These are phyloP conservation scores for Plagodis dolabraria DNA, from an alignment of 2,888 invertebrate species.

Conservation along the genomic window DNA sequence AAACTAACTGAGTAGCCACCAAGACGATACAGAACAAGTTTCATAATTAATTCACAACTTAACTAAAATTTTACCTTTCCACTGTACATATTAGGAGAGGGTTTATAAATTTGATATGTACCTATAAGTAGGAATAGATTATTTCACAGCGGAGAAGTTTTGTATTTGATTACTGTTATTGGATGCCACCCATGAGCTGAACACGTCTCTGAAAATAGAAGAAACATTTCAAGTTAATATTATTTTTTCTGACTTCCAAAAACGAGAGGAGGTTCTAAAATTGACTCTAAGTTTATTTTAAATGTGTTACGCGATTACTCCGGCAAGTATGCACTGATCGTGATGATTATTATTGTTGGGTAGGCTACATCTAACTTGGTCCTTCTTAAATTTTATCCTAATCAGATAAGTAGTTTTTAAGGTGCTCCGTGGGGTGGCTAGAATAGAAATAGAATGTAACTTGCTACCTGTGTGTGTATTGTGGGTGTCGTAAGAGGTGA, in stretches of 20 bases:
- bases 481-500: too few species aligned
- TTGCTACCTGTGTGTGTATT: too few species aligned
- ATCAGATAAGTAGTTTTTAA: too few species aligned
- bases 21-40: conserved; percentile 6
- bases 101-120: conserved; percentile 62
- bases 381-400: too few species aligned
- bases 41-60: conserved; percentile 13
- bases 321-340: too few species aligned
- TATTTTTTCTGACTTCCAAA: background rate
- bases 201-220: conserved; percentile 91
- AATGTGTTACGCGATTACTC: background rate
- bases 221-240: conserved; percentile 1
- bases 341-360: too few species aligned
- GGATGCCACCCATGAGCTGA: conserved; percentile 94
- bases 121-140: conserved; percentile 57
- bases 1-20: background rate
- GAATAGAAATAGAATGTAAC: too few species aligned
- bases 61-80: conserved; percentile 27
- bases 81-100: conserved; percentile 38
- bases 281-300: background rate
- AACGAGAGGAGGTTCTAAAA: too few species aligned
- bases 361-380: too few species aligned
- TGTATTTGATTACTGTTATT: conserved; percentile 93
- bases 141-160: conserved; percentile 92
- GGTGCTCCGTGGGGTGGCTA: too few species aligned